Percentiles rank a stretch among this genome's conserved stretches.
Evolutionary conservation across 2,113 vertebrate species (phyloP).

Genomic region (Paramisgurnus dabryanus): DNA sequence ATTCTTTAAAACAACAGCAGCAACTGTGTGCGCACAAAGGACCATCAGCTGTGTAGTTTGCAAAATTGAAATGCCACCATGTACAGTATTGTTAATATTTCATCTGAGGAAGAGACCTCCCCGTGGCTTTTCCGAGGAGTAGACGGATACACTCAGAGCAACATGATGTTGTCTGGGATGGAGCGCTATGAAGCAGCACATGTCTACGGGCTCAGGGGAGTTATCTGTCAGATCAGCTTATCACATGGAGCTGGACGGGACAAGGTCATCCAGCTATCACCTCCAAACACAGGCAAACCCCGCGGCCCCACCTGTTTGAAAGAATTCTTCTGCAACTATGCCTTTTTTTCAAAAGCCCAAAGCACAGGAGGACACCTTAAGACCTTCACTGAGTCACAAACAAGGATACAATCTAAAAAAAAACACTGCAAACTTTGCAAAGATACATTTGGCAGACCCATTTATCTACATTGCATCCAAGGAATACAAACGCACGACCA

Average conservation of each 20-base stretch:
- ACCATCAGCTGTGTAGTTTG: conserved; percentile 1
- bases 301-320: conserved; percentile 63
- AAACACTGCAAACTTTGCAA: too few species aligned
- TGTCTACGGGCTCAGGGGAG: conserved; percentile 50
- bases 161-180: conserved; percentile 15
- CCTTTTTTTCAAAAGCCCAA: conserved; percentile 2
- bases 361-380: conserved; percentile 5
- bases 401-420: neutral
- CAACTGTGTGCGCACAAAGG: neutral
- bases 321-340: conserved; percentile 59
- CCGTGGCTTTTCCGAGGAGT: neutral
- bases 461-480: too few species aligned
- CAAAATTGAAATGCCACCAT: conserved; percentile 28
- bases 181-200: conserved; percentile 39
- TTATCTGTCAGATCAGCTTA: conserved; percentile 70
- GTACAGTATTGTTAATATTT: conserved; percentile 46
- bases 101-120: conserved; percentile 1
- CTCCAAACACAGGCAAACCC: conserved; percentile 55
- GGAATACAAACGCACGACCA: too few species aligned
- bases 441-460: too few species aligned
- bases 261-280: conserved; percentile 69
- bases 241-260: conserved; percentile 60
- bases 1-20: neutral
- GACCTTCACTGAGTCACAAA: neutral
- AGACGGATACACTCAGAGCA: neutral